Evolutionary conservation across 2,113 vertebrate species (phyloP), one percentile per base, ranked within the genome.

Genomic region (Actenoides lindsayi): DNA sequence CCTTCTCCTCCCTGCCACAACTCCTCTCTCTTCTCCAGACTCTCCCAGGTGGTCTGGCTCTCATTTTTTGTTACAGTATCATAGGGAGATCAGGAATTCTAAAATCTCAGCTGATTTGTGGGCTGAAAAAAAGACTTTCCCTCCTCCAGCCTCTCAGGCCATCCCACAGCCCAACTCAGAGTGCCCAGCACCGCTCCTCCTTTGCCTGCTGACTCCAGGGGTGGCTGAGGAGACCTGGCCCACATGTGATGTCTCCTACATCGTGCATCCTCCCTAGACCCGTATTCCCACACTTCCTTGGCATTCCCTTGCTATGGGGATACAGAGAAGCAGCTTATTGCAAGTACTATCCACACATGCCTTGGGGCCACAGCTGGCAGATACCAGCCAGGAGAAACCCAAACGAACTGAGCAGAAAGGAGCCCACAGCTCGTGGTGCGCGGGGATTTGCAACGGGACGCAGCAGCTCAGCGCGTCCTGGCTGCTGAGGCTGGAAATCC

Each of bases 241-340:
- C n/a, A 16, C 3, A 0, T 2, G 8, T 21, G 46, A 67, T n/a
- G 27, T 41, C 23, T 73, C 83, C 77, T 3, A 0, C 60, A 3
- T 27, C 6, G 12, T 65, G 30, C 42, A 53, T 5, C 27, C 39
- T 42, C 65, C 78, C 35, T 10, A 4, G 4, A 18, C 50, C 77
- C 41, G 12, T 12, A 39, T 9, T 86, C 56, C 54, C 44, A 27
- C 54, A 8, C 54, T 46, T 68, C 78, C 65, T 30, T n/a, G 69
- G 51, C 74, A 51, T 84, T 68, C 3, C 13, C 46, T 23, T 64
- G 33, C 46, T 42, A 2, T 6, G 41, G 31, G 12, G 19, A 20
- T 23, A 50, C 16, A 3, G 0, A 33, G 53, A 27, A 42, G 56
- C 56, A 44, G 27, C 23, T 83, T 62, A 64, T 6, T n/a, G 11